phyloP scores from a whole-genome alignment of 2,888 invertebrate species.

The Leptopilina drosophilae region DNA sequence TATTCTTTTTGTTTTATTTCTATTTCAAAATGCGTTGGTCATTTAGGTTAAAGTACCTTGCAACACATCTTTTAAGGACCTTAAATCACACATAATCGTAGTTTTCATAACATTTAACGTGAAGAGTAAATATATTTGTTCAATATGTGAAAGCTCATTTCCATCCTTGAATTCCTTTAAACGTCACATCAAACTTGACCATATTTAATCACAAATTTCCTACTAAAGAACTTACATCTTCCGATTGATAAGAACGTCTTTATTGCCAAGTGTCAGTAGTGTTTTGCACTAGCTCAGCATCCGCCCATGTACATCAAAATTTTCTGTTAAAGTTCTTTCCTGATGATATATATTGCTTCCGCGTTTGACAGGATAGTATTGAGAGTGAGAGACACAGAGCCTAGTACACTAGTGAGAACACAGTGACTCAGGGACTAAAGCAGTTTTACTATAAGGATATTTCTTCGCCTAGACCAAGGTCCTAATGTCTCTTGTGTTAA shows the following conservation, averaged over 20 bases:
- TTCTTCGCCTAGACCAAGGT: background rate
- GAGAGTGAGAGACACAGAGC: too few species aligned
- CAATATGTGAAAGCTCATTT: too few species aligned
- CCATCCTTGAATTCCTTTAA: too few species aligned
- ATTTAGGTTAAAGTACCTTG: too few species aligned
- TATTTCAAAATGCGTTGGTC: constrained; percentile 8
- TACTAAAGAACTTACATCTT: background rate
- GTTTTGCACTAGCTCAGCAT: background rate
- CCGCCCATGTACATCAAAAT: background rate
- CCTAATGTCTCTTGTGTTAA: background rate
- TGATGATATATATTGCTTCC: background rate
- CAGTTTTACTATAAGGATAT: background rate
- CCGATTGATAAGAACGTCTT: background rate
- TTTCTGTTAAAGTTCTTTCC: background rate
- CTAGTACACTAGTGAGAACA: background rate
- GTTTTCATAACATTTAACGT: too few species aligned
- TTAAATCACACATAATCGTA: too few species aligned
- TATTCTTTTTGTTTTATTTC: background rate
- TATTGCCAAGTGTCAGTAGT: background rate
- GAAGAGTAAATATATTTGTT: too few species aligned
- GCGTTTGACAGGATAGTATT: too few species aligned
- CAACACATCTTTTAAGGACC: too few species aligned
- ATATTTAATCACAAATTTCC: background rate
- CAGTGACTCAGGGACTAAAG: background rate
- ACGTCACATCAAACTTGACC: background rate